These are phyloP conservation scores for Chelonia mydas DNA, from an alignment of 2,797 vertebrate species.

Conservation along the genomic window DNA sequence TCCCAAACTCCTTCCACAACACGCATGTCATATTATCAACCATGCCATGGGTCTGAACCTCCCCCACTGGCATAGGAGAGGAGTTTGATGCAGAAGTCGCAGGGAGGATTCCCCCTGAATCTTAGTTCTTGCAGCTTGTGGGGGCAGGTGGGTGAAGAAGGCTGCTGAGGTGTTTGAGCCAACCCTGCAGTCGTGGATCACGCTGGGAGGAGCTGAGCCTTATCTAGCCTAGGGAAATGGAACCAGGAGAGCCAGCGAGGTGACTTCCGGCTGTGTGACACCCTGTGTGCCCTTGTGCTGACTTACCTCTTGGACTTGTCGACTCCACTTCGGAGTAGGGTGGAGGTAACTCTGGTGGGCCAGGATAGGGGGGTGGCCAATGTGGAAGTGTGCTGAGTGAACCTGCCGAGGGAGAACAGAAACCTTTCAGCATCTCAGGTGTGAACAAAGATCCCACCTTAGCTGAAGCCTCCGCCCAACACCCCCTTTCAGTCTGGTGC, in stretches of 20 bases:
- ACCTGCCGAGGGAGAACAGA: not conserved
- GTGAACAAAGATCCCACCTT: not conserved
- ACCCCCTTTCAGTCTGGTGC: not conserved
- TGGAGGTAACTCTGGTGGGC: not conserved
- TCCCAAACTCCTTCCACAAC: too few species aligned
- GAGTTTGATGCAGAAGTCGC: too few species aligned
- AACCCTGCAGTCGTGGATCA: not conserved
- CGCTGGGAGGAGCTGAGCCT: not conserved
- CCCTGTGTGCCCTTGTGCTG: not conserved
- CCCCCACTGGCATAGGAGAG: too few species aligned
- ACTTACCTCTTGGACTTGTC: not conserved
- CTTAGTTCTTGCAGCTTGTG: not conserved
- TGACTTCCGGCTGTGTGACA: not conserved
- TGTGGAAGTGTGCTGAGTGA: not conserved
- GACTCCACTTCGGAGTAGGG: slow-evolving; percentile 26
- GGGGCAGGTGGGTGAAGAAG: not conserved
- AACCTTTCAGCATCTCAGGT: not conserved
- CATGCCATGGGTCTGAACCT: too few species aligned
- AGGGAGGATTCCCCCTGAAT: not conserved
- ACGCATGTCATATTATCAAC: too few species aligned
- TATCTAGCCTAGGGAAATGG: not conserved
- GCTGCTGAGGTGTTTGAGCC: not conserved
- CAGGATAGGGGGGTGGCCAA: slow-evolving; percentile 27
- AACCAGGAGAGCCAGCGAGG: not conserved
- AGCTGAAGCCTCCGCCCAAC: not conserved